Evolutionary conservation across 1,140 invertebrate species (phyloP), one percentile per base, ranked within the genome.

Genomic region (Calliphora vicina): DNA sequence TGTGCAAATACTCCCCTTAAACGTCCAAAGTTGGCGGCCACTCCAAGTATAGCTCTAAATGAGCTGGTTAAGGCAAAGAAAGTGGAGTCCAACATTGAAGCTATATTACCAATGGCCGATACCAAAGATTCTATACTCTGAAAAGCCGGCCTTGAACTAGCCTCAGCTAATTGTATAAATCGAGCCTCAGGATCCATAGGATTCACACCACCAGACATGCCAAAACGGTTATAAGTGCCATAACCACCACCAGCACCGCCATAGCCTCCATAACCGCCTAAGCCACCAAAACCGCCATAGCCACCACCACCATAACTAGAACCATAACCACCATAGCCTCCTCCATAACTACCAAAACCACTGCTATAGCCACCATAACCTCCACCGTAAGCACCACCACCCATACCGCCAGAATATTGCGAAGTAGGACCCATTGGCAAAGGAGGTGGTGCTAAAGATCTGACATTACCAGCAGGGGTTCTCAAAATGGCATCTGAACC

Each of bases 1-100:
- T 97, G 95, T 25, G 94, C 93, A 87, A 99, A 94, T 85, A 98
- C 94, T 13, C 93, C 93, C 82, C 96, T 93, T 80, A 99, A 90
- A 85, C 96, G 92, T 6, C 96, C 95, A 91, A 99, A 95, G 91
- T 99, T 98, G 85, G 99, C 97, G 43, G 97, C 97, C 1, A 99
- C 97, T 80, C 97, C 97, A 45, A 99, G 92, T 85, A 99, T 96
- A 71, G 98, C 98, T 87, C 96, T 92, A 90, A 99, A 99, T 8
- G 98, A 99, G 90, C 95, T 98, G 15, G 97, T 97, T 86, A 99
- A 93, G 23, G 98, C 97, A 91, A 96, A 95, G 90, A 97, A 98
- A 83, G 98, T 99, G 17, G 97, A 99, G 87, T 99, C 98, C 42
- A 99, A 91, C 96, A 99, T 98, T 93, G 98, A 97, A 26, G 97